Evolutionary conservation across 2,888 invertebrate species (phyloP), one percentile per base, ranked within the genome.

Genomic region (Torymus tubicola): DNA sequence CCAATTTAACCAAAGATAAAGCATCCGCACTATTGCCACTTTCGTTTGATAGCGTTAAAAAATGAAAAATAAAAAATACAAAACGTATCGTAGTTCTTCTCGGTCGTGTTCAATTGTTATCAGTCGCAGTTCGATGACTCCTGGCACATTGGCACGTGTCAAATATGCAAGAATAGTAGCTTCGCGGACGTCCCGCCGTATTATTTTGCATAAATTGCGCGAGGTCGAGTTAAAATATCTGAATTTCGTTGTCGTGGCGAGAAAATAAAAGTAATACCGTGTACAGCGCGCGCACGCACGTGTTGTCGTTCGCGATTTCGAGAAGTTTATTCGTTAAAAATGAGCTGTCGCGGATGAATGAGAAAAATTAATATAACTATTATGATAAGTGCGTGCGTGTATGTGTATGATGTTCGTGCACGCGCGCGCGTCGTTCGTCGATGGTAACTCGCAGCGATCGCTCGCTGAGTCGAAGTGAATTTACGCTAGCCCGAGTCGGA

Each of bases 381-480:
- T 2, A 31, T 31, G 31, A 31, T 31, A 5, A 31, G 3, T 3
- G 5, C 5, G 21, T 21, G 5, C 3, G 31, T 31, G 31, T 5
- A 5, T 31, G 31, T 31, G 31, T n/a, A n/a, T 31, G 31, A 31
- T 31, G n/a, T 55, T 61, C 57, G 69, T 68, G 68, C 69, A 70
- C 74, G 68, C 74, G 68, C 57, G 53, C 75, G 60, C 69, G 76
- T 83, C 81, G 82, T 83, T 83, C 84, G 85, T 84, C 77, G 76
- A 63, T 80, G 72, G 50, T 76, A 81, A 78, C 83, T 80, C 84
- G 78, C 82, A 81, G 82, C 81, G 81, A 83, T 78, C 84, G 85
- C 84, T 85, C 82, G 86, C 87, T 86, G 85, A 75, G 85, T 87
- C 87, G 87, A 86, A 88, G 70, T 76, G 80, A 81, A 81, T 76